Base-by-base conservation (phyloP, 2,113 vertebrate genomes). In the Chinchilla lanigera region DNA sequence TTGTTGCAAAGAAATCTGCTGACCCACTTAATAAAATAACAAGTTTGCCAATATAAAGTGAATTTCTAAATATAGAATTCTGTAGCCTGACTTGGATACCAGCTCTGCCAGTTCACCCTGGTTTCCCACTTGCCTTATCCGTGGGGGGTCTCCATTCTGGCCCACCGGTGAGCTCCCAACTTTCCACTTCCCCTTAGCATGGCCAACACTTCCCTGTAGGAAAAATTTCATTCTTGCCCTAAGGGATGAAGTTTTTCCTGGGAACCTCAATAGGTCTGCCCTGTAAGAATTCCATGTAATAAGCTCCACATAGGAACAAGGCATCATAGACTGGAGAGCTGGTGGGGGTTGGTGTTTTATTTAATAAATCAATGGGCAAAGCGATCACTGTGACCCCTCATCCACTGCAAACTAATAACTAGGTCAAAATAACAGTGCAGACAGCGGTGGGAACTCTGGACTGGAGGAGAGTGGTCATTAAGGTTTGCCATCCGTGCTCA, bases 341-440 rank as follows among this genome's bases (percentile, higher is more conserved):
- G 44, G 38, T 73, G 35, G 44, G 50, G 6, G n/a, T 41, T 90
- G 65, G 16, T 60, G 58, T 73, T 87, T 81, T 78, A 84, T 63
- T 85, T 96, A 94, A 54, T 26, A 89, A 67, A 35, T 41, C 73
- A 26, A n/a, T 78, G 77, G 28, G 67, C n/a, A 88, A 94, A 35
- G 81, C 5, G 60, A 52, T 65, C 77, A 30, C 33, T 78, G 41
- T 78, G 78, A 33, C 10, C 20, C 86, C 7, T 92, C 19, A 56
- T 50, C 20, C n/a, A 9, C 38, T 84, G 19, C 7, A 84, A 86
- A 47, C 7, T 63, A 88, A 84, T 80, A n/a, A 82, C 60, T 38
- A 95, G 41, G 17, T 41, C 41, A 78, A 86, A 87, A 82, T 61
- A 94, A 71, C 35, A 87, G 83, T 44, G 35, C 30, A 69, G 24